Conservation (phyloP, 37 sponge, comb jelly and placozoan genomes). For the Cladorhizidae sp. region DNA sequence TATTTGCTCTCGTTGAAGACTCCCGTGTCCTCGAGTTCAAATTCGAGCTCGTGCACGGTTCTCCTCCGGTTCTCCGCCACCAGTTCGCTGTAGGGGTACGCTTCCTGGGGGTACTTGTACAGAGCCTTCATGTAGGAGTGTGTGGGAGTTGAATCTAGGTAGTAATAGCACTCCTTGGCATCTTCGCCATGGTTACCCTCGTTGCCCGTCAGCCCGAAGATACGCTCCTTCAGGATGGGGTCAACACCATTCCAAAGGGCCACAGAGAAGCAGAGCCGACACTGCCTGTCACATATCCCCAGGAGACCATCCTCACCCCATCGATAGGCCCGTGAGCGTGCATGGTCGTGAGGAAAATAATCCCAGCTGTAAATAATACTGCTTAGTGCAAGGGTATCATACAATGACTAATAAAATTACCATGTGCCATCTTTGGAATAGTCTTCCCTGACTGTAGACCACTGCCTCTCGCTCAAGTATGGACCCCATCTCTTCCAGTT, state of each 20-base stretch:
- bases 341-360: slow-evolving; percentile 95
- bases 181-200: slow-evolving; percentile 98
- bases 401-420: slow-evolving; percentile 34
- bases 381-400: not conserved
- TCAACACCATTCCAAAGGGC: slow-evolving; percentile 93
- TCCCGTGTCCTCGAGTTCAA: slow-evolving; percentile 86
- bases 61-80: slow-evolving; percentile 75
- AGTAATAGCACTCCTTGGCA: slow-evolving; percentile 95
- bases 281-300: slow-evolving; percentile 93
- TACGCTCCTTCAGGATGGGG: slow-evolving; percentile 93
- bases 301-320: slow-evolving; percentile 97
- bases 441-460: slow-evolving; percentile 96
- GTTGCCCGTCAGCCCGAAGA: slow-evolving; percentile 88
- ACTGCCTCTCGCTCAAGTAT: slow-evolving; percentile 94
- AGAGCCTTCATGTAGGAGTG: slow-evolving; percentile 95
- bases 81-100: slow-evolving; percentile 84
- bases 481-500: slow-evolving; percentile 99
- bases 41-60: slow-evolving; percentile 68
- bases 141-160: slow-evolving; percentile 96
- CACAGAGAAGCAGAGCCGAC: slow-evolving; percentile 88
- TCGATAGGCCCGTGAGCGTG: slow-evolving; percentile 90
- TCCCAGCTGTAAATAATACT: slow-evolving; percentile 76
- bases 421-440: slow-evolving; percentile 90
- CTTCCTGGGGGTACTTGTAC: slow-evolving; percentile 93
- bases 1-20: slow-evolving; percentile 81